Evolutionary conservation across 2,888 invertebrate genomes (phyloP).

Genomic region (Mesorhabditis belari): DNA sequence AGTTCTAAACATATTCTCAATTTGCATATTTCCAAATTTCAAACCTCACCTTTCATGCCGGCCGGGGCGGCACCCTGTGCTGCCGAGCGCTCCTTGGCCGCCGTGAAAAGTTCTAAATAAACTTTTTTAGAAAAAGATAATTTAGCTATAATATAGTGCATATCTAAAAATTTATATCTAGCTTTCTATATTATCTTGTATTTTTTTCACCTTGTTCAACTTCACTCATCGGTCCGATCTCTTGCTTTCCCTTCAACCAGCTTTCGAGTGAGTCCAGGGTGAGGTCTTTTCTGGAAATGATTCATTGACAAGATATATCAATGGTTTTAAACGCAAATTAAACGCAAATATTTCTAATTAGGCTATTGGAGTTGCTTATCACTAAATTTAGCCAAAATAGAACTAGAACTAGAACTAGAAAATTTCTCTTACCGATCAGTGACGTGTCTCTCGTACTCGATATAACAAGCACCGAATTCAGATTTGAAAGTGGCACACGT

Average conservation of each 20-base stretch:
- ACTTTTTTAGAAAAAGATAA: not conserved
- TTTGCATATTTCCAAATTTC: not conserved
- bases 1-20: too few species aligned
- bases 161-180: not conserved
- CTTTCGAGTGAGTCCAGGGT: constrained; percentile 73
- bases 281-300: constrained; percentile 64
- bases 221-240: constrained; percentile 80
- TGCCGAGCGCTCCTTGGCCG: constrained; percentile 25
- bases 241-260: constrained; percentile 70
- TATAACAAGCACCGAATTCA: constrained; percentile 87
- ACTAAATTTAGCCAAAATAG: too few species aligned
- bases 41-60: constrained; percentile 38
- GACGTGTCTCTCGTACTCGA: constrained; percentile 88
- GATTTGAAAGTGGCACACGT: constrained; percentile 92
- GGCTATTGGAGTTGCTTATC: too few species aligned
- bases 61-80: constrained; percentile 28
- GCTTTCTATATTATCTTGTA: not conserved
- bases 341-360: too few species aligned
- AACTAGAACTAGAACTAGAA: not conserved
- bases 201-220: constrained; percentile 54
- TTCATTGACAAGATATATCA: too few species aligned
- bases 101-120: constrained; percentile 32
- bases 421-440: constrained; percentile 58
- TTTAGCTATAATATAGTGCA: not conserved
- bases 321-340: too few species aligned